Base-by-base conservation (phyloP, 1,140 invertebrate genomes). In the Rhizoglyphus robini region DNA sequence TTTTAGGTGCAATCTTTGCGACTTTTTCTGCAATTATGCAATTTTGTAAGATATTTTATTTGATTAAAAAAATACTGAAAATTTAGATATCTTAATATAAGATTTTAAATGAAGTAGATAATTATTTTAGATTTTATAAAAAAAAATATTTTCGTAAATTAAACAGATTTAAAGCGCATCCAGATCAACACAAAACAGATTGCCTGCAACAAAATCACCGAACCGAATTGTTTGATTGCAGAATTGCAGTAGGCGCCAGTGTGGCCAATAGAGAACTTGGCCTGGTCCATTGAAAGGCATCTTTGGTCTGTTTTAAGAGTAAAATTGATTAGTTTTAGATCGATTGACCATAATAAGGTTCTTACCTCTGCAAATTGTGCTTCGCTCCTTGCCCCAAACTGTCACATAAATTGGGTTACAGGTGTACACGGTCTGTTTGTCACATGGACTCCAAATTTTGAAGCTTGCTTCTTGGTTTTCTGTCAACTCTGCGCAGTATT, bases 321-420 rank as follows among this genome's bases (percentile, higher is more conserved):
- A 8, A 51, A 51, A n/a, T 13, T 51, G 5, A 23, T 15, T 51
- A 23, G 23, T 57, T n/a, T n/a, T n/a, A n/a, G 23, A 20, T 13
- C 23, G 34, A 20, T 48, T 34, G 11, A 46, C 8, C 20, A 60
- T 60, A 27, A 60, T 13, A n/a, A n/a, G 34, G 34, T 8, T 51
- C 61, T 25, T 63, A 63, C 30, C 13, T 36, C 18, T 65, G 18
- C 15, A 34, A 20, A 23, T 4, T 4, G 5, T 34, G n/a, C 36
- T 27, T 49, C 54, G 23, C 15, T 63, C 57, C 47, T 60, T 57
- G 32, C 25, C 65, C 57, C 65, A 63, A 27, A 66, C 11, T 13
- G 58, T 63, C 29, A 66, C 48, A 34, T 66, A 66, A 38, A 66
- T 38, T 65, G 65, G 65, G n/a, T 25, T 5, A 63, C 65, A 66